phyloP scores from a whole-genome alignment of 37 sponge, comb jelly and placozoan species.

The Chondrosia reniformis region DNA sequence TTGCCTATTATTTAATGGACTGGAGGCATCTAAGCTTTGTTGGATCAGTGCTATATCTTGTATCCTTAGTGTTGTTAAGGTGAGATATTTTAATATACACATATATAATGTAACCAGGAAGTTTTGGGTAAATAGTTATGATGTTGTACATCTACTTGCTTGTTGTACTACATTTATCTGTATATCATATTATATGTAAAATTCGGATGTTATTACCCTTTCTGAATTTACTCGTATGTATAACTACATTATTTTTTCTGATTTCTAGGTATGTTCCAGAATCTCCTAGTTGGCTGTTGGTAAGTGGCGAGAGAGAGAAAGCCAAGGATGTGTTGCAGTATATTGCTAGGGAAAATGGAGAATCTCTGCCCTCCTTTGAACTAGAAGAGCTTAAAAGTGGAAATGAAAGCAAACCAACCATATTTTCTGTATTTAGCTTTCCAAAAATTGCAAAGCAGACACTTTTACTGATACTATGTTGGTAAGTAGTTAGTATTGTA shows the following conservation, averaged over 20 bases:
- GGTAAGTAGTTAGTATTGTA: not conserved
- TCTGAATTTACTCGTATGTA: not conserved
- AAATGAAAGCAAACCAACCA: not conserved
- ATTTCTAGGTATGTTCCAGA: conserved; percentile 52
- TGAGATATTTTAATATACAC: not conserved
- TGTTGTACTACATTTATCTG: not conserved
- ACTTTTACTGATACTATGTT: not conserved
- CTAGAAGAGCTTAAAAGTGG: conserved; percentile 11
- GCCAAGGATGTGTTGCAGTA: conserved; percentile 35
- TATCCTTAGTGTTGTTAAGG: not conserved
- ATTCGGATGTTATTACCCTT: not conserved
- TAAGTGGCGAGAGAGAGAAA: conserved; percentile 32
- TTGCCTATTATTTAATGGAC: not conserved
- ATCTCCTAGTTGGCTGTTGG: conserved; percentile 74
- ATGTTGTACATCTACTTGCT: not conserved
- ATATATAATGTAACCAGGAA: not conserved
- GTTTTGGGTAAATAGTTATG: not conserved
- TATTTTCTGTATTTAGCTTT: conserved; percentile 8
- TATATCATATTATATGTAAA: not conserved
- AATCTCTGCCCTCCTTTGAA: conserved; percentile 10
- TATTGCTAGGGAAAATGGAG: conserved; percentile 54
- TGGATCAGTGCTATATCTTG: not conserved
- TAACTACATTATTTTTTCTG: not conserved
- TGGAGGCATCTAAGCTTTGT: conserved; percentile 1
- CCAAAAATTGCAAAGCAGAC: not conserved